These are phyloP conservation scores for Centropristis striata DNA, from an alignment of 2,113 vertebrate species.

Conservation along the genomic window DNA sequence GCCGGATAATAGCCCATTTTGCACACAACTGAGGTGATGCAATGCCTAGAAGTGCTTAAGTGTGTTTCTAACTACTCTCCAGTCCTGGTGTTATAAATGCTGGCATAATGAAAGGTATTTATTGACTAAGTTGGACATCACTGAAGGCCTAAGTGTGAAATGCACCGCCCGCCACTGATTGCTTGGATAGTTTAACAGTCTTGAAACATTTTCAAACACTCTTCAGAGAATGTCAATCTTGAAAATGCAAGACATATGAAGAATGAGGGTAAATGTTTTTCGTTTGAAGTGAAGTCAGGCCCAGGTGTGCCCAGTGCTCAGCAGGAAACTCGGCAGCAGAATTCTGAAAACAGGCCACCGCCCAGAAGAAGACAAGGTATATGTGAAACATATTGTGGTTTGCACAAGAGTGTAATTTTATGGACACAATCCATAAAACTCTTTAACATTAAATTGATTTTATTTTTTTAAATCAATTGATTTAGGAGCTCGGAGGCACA, in stretches of 20 bases:
- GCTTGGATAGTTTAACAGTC: too few species aligned
- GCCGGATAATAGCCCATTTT: too few species aligned
- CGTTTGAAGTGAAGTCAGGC: constrained; percentile 46
- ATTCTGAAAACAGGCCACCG: constrained; percentile 89
- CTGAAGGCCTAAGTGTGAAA: too few species aligned
- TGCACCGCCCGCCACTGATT: too few species aligned
- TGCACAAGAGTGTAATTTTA: not conserved
- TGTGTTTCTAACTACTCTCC: too few species aligned
- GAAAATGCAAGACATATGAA: not conserved
- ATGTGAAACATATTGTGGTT: not conserved
- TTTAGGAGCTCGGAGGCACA: constrained; percentile 90
- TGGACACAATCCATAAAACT: too few species aligned
- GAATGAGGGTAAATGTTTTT: constrained; percentile 6
- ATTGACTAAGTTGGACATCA: too few species aligned
- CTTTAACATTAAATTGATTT: not conserved
- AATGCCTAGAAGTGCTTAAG: too few species aligned
- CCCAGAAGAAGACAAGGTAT: constrained; percentile 91
- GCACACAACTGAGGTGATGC: too few species aligned
- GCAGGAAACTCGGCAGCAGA: constrained; percentile 79
- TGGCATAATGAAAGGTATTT: too few species aligned
- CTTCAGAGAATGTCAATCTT: not conserved
- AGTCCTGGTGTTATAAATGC: too few species aligned
- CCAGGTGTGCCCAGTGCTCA: constrained; percentile 79
- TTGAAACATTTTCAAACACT: not conserved
- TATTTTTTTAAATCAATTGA: not conserved